phyloP scores from a whole-genome alignment of 92 coral and sea anemone species.

The Parazoanthus darwini region DNA sequence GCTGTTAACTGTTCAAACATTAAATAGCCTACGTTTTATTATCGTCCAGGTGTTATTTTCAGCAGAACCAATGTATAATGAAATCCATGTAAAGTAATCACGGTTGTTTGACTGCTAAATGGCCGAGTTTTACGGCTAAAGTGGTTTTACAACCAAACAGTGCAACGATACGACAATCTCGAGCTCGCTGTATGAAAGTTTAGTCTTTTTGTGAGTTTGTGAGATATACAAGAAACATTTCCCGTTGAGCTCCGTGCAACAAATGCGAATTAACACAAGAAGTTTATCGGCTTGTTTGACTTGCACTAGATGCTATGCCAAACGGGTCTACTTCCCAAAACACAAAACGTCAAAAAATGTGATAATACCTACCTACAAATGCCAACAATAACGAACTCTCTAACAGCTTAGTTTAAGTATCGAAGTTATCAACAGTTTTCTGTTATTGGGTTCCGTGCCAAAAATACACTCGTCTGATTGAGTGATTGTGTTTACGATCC shows the following conservation, averaged over 20 bases:
- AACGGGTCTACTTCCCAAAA: not conserved
- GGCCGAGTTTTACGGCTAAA: not conserved
- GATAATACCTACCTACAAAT: not conserved
- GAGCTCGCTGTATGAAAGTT: not conserved
- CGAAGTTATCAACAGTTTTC: not conserved
- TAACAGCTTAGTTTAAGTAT: not conserved
- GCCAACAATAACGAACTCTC: not conserved
- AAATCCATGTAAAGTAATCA: no score
- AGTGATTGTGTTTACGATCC: conserved; percentile 2
- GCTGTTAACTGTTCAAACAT: no score
- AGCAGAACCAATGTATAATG: no score
- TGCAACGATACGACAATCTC: no score
- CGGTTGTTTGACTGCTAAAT: no score
- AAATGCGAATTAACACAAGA: not conserved
- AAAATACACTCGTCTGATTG: not conserved
- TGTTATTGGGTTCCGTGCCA: not conserved
- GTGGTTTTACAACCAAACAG: not conserved
- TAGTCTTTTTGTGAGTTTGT: not conserved
- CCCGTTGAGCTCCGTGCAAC: not conserved
- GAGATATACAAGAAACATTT: not conserved
- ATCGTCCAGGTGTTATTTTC: no score
- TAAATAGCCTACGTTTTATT: no score
- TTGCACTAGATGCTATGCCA: not conserved
- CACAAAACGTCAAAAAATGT: not conserved
- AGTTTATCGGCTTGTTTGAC: not conserved